Conservation (phyloP, 2,888 invertebrate genomes). For the Teleiodes luculella region DNA sequence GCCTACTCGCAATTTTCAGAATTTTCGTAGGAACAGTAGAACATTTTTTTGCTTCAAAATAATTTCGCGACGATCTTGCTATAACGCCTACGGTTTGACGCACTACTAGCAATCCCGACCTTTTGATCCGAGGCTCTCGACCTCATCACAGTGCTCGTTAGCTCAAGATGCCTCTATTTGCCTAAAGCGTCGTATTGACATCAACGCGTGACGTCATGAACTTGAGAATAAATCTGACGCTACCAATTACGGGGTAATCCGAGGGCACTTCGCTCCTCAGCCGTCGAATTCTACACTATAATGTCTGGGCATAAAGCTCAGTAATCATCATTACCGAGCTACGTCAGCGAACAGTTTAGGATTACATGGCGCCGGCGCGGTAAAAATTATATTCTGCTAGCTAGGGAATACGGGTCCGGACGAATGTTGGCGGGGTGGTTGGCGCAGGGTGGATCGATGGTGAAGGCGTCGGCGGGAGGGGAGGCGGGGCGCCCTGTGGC, state of each 20-base stretch:
- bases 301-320: constrained; percentile 32
- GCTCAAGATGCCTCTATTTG: neutral
- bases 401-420: constrained; percentile 18
- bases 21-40: too few relatives aligned
- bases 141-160: constrained; percentile 6
- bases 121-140: neutral
- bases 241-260: constrained; percentile 17
- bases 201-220: constrained; percentile 5
- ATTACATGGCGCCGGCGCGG: constrained; percentile 7
- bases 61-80: too few relatives aligned
- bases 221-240: constrained; percentile 13
- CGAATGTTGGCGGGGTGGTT: constrained; percentile 27
- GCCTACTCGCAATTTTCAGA: too few relatives aligned
- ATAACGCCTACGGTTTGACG: neutral
- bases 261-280: constrained; percentile 11
- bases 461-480: constrained; percentile 29
- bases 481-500: constrained; percentile 45
- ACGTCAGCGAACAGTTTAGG: constrained; percentile 35
- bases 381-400: constrained; percentile 38
- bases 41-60: too few relatives aligned
- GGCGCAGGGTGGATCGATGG: constrained; percentile 66
- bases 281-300: constrained; percentile 20
- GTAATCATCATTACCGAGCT: constrained; percentile 48
- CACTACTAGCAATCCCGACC: neutral
- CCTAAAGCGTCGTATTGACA: neutral